These are phyloP conservation scores for Diprion similis DNA, from an alignment of 1,140 invertebrate species.

Conservation along the genomic window DNA sequence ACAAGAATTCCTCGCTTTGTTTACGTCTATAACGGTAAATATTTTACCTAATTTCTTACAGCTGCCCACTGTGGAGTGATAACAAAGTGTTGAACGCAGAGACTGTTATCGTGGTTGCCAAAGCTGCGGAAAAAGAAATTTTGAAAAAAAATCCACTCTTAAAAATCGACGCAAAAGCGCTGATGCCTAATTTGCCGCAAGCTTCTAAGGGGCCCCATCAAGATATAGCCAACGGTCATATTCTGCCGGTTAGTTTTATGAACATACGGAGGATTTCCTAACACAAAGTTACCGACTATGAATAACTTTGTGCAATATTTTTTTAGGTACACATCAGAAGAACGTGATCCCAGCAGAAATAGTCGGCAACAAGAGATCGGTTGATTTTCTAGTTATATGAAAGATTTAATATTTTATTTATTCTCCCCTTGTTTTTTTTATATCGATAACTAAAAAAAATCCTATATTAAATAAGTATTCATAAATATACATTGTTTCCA, in stretches of 20 bases:
- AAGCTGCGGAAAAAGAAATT: slow-evolving; percentile 49
- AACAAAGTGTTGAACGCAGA: slow-evolving; percentile 50
- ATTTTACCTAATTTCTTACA: slow-evolving; percentile 19
- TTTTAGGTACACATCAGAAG: background rate
- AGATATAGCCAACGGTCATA: slow-evolving; percentile 30
- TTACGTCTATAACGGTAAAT: too few relatives aligned
- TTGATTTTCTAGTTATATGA: too few relatives aligned
- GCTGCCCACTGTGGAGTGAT: slow-evolving; percentile 50
- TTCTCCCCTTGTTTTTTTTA: too few relatives aligned
- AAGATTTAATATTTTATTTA: too few relatives aligned
- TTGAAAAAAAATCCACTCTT: slow-evolving; percentile 44
- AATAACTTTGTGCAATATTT: background rate
- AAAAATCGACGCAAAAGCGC: slow-evolving; percentile 34
- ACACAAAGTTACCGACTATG: too few relatives aligned
- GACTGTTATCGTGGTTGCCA: slow-evolving; percentile 55
- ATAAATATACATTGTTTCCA: too few relatives aligned
- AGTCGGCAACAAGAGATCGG: too few relatives aligned
- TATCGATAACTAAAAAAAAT: too few relatives aligned
- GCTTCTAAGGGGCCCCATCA: slow-evolving; percentile 37
- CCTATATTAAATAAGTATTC: too few relatives aligned
- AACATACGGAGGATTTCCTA: too few relatives aligned
- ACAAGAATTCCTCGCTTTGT: too few relatives aligned
- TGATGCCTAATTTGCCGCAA: slow-evolving; percentile 39
- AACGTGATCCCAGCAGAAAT: background rate
- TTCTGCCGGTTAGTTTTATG: slow-evolving; percentile 32